A percentile compares a stretch with the other conserved stretches of the same genome.
Evolutionary conservation across 2,888 invertebrate species (phyloP).

Genomic region (Busseola fusca): DNA sequence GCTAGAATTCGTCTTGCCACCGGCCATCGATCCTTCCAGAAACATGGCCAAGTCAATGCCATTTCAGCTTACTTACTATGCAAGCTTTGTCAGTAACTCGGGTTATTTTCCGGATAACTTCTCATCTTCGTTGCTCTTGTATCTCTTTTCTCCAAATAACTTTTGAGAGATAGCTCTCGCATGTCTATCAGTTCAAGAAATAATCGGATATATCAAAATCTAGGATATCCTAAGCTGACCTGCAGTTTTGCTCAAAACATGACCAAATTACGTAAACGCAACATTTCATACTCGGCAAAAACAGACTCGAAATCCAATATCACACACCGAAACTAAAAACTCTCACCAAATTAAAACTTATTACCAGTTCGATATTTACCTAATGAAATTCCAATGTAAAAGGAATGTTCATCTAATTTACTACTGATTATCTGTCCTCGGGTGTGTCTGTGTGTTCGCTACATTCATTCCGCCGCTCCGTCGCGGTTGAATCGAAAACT

Average conservation of each 20-base stretch:
- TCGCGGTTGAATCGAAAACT: slow-evolving; percentile 66
- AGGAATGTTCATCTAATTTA: slow-evolving; percentile 60
- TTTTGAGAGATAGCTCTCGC: neutral
- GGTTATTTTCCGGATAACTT: neutral
- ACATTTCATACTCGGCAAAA: neutral
- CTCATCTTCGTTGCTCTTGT: neutral
- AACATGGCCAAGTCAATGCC: neutral
- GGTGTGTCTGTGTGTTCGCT: slow-evolving; percentile 47
- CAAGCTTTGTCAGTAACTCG: neutral
- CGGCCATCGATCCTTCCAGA: neutral
- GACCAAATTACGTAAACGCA: neutral
- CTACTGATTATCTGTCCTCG: slow-evolving; percentile 56
- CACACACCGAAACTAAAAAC: slow-evolving; percentile 16
- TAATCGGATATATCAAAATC: too few species aligned
- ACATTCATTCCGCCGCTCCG: slow-evolving; percentile 55
- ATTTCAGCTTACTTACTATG: neutral
- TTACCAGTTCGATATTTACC: slow-evolving; percentile 32
- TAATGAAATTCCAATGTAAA: slow-evolving; percentile 44
- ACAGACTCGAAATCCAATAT: neutral
- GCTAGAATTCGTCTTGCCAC: neutral
- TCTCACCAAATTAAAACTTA: slow-evolving; percentile 44
- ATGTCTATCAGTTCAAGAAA: neutral
- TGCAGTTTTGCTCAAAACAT: neutral
- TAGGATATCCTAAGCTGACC: neutral
- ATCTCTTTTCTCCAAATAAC: neutral